Evolutionary conservation across 2,797 vertebrate genomes (phyloP).

Genomic region (Dendrocincla fuliginosa): DNA sequence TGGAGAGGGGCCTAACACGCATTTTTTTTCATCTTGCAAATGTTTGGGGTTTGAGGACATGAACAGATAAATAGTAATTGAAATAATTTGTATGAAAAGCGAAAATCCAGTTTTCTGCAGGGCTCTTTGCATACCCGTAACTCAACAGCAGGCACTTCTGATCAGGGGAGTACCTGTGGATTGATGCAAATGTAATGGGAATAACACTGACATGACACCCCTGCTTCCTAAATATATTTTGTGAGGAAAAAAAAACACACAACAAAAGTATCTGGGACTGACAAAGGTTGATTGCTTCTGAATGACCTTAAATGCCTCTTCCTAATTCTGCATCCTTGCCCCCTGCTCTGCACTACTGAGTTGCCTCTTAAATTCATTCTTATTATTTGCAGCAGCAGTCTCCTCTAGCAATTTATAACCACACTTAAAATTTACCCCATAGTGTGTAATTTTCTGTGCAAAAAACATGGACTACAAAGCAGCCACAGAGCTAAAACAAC

Average conservation of each 20-base stretch:
- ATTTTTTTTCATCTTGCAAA: background rate
- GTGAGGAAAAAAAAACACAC: background rate
- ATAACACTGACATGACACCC: background rate
- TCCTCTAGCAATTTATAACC: constrained; percentile 43
- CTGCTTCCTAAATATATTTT: background rate
- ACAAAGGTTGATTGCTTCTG: background rate
- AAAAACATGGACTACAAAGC: constrained; percentile 63
- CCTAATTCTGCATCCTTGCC: constrained; percentile 20
- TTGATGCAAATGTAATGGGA: background rate
- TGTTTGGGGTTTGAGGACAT: background rate
- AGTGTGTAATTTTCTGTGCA: constrained; percentile 58
- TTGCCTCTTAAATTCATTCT: constrained; percentile 38
- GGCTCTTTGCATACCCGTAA: accelerated
- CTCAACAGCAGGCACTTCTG: background rate
- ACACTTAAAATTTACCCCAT: constrained; percentile 57
- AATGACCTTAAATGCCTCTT: constrained; percentile 39
- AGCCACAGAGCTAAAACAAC: constrained; percentile 28
- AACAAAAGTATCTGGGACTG: background rate
- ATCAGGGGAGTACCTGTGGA: background rate
- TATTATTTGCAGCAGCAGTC: constrained; percentile 37
- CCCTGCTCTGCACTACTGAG: background rate
- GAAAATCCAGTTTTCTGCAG: background rate
- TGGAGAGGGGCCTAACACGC: background rate
- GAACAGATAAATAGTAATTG: background rate
- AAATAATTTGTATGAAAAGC: background rate